These are phyloP conservation scores for Drosophila neocordata DNA, from an alignment of 1,140 invertebrate species.

Conservation along the genomic window DNA sequence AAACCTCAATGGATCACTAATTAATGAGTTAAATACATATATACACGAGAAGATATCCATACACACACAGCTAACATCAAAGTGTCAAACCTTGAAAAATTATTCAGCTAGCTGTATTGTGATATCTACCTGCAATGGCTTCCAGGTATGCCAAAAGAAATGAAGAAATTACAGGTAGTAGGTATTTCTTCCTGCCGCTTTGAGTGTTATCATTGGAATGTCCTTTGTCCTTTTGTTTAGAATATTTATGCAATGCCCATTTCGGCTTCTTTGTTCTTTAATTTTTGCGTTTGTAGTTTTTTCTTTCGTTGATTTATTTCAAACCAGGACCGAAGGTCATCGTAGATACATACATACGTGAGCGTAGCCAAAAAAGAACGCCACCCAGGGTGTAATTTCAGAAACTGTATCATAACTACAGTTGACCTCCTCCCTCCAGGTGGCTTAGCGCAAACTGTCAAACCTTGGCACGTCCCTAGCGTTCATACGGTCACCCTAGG, in stretches of 20 bases:
- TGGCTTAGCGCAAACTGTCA: constrained; percentile 45
- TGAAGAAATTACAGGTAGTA: constrained; percentile 41
- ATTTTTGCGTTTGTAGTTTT: constrained; percentile 27
- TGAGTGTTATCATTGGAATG: constrained; percentile 40
- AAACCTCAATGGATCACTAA: constrained; percentile 52
- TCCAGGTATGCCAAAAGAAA: constrained; percentile 25
- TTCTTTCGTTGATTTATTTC: constrained; percentile 47
- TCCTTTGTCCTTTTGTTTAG: constrained; percentile 9
- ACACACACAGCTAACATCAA: constrained; percentile 14
- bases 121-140: not conserved
- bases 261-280: constrained; percentile 50
- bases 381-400: constrained; percentile 47
- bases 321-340: not conserved
- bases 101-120: not conserved
- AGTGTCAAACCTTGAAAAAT: constrained; percentile 53
- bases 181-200: not conserved
- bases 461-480: constrained; percentile 44
- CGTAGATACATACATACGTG: not conserved
- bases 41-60: constrained; percentile 6
- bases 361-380: constrained; percentile 21
- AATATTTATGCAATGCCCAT: constrained; percentile 54
- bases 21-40: constrained; percentile 38
- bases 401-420: constrained; percentile 27
- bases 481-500: constrained; percentile 8
- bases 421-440: constrained; percentile 13